These are phyloP conservation scores for Netelia inedita DNA, from an alignment of 2,888 invertebrate species.

Conservation along the genomic window DNA sequence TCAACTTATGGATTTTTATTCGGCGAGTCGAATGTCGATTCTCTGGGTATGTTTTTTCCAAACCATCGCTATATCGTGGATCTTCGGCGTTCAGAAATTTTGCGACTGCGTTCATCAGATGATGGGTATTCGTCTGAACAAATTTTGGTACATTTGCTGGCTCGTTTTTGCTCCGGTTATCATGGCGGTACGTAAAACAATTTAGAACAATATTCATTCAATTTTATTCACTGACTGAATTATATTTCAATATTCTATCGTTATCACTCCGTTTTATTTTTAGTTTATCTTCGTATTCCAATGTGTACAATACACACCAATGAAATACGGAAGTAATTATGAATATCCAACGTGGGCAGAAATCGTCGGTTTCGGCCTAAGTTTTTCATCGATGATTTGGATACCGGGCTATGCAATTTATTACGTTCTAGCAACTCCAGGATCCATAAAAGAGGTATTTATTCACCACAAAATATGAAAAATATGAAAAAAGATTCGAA, in stretches of 20 bases:
- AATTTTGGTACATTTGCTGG: slow-evolving; percentile 88
- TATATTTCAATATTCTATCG: neutral
- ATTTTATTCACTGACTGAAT: slow-evolving; percentile 6
- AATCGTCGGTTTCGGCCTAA: slow-evolving; percentile 87
- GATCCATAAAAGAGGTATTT: slow-evolving; percentile 86
- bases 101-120: slow-evolving; percentile 88
- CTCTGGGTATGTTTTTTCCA: slow-evolving; percentile 88
- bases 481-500: neutral
- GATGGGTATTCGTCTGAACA: slow-evolving; percentile 87
- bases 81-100: slow-evolving; percentile 87
- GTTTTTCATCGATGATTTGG: slow-evolving; percentile 89
- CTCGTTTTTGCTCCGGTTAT: slow-evolving; percentile 87
- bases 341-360: slow-evolving; percentile 88
- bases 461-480: neutral
- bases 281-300: slow-evolving; percentile 89
- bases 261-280: slow-evolving; percentile 73
- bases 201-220: neutral
- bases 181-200: slow-evolving; percentile 86
- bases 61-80: slow-evolving; percentile 88
- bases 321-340: slow-evolving; percentile 87
- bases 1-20: slow-evolving; percentile 86
- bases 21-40: slow-evolving; percentile 87
- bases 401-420: slow-evolving; percentile 88
- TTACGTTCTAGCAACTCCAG: slow-evolving; percentile 86
- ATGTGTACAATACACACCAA: slow-evolving; percentile 87